phyloP scores from a whole-genome alignment of 2,797 vertebrate genomes.

The Lerista edwardsae region DNA sequence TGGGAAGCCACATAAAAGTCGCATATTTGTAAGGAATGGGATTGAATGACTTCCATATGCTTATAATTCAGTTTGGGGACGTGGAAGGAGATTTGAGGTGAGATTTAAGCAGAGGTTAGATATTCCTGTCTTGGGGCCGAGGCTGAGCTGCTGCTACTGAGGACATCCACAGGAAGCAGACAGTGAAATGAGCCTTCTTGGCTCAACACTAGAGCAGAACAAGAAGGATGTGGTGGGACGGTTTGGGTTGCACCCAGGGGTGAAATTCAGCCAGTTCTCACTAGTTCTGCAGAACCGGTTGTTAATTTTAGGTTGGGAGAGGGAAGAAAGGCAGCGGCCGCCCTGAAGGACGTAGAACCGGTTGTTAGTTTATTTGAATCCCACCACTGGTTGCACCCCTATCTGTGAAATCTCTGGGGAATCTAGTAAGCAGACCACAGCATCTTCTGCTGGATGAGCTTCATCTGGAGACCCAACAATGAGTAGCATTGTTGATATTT shows the following conservation, averaged over 20 bases:
- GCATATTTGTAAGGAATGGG: neutral
- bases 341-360: too few relatives aligned
- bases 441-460: neutral
- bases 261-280: too few relatives aligned
- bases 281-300: too few relatives aligned
- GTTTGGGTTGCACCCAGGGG: neutral
- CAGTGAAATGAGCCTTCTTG: neutral
- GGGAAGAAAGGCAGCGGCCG: too few relatives aligned
- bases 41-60: slow-evolving; percentile 34
- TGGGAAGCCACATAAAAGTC: slow-evolving; percentile 27
- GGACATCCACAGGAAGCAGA: neutral
- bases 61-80: slow-evolving; percentile 18
- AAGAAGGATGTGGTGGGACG: neutral
- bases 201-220: neutral
- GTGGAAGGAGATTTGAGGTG: slow-evolving; percentile 1
- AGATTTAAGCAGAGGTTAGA: slow-evolving; percentile 6
- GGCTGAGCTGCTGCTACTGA: neutral
- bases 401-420: neutral
- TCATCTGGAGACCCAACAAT: neutral
- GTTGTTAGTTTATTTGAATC: too few relatives aligned
- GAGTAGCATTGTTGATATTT: too few relatives aligned
- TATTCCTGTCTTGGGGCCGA: neutral
- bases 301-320: too few relatives aligned
- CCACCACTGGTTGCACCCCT: neutral
- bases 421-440: neutral